phyloP scores from a whole-genome alignment of 2,113 vertebrate genomes.

The Athene cunicularia region DNA sequence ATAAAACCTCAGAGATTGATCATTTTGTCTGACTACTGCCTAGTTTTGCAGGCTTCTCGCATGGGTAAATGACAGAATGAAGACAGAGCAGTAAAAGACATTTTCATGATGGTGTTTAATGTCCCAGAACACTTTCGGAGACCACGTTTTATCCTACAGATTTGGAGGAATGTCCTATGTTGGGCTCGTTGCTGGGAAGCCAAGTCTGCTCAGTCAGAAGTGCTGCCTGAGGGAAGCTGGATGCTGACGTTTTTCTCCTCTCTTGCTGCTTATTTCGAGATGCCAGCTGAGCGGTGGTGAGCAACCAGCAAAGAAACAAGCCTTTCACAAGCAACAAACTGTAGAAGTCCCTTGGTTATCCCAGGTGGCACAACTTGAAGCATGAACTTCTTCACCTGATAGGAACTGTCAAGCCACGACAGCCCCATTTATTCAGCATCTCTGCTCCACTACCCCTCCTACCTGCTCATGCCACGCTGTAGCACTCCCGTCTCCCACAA shows the following conservation, averaged over 20 bases:
- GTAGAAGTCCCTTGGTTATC: neutral
- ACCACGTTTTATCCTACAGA: neutral
- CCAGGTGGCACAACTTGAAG: neutral
- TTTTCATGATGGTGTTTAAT: neutral
- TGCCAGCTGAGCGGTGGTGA: neutral
- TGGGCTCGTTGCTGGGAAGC: neutral
- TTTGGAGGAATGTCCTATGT: neutral
- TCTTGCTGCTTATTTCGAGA: neutral
- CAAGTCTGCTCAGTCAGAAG: neutral
- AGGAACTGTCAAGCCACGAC: neutral
- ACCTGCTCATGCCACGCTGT: accelerated
- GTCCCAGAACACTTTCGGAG: neutral
- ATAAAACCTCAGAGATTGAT: neutral
- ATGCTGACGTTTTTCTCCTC: neutral
- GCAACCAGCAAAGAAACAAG: neutral
- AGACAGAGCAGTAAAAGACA: neutral
- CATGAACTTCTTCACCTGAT: neutral
- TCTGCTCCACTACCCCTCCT: neutral
- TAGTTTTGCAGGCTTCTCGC: neutral
- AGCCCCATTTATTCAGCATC: neutral
- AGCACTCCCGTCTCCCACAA: accelerated
- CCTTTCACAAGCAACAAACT: neutral
- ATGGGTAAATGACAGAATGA: neutral
- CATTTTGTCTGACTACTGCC: neutral
- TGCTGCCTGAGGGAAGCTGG: neutral